Base-by-base conservation (phyloP, 2,888 invertebrate genomes). In the Nudaria mundana region DNA sequence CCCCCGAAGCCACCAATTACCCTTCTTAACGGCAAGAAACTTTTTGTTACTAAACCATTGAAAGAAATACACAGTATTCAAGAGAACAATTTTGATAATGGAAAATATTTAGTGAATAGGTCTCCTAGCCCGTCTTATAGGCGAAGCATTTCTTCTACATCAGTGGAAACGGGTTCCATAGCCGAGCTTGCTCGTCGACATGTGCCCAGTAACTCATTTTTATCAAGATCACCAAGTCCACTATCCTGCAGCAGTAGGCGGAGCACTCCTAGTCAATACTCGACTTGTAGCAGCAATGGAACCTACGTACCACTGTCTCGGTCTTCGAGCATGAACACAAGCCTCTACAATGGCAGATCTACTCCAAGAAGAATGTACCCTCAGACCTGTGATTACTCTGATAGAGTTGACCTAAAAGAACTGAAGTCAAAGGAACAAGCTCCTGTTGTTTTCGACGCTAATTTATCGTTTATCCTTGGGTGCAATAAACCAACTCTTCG, bases 401-500 rank as follows among this genome's bases (percentile, higher is more conserved):
- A 88, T 49, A 71, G 76, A 25, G 66, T 90, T 35, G 87, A 92
- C 59, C 71, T 91, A 5, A 89, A 90, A 42, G 93, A 94, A 64
- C 68, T 92, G 26, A 90, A 89, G 28, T 84, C 90, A 2, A 91
- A 92, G 66, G 95, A 95, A 64, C 93, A 93, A 41, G 92, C 95
- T 0, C 94, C 95, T 0, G 94, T 95, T 1, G 92, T 95, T 0
- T 94, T 95, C 55, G 95, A 95, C 64, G 95, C 95, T 0, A 95
- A 95, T 72, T 78, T 95, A 23, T 94, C 94, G 4, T 95, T 95
- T 63, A 92, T 95, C 0, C 85, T 95, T 30, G 95, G 95, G 1
- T 92, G 93, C 60, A 93, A 93, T 46, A 92, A 90, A 45, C 94
- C 94, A 67, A 91, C 93, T 12, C 85, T 93, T 3, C 90, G 92